Conservation (phyloP, 1,140 invertebrate species). For the Drosophila burlai region DNA sequence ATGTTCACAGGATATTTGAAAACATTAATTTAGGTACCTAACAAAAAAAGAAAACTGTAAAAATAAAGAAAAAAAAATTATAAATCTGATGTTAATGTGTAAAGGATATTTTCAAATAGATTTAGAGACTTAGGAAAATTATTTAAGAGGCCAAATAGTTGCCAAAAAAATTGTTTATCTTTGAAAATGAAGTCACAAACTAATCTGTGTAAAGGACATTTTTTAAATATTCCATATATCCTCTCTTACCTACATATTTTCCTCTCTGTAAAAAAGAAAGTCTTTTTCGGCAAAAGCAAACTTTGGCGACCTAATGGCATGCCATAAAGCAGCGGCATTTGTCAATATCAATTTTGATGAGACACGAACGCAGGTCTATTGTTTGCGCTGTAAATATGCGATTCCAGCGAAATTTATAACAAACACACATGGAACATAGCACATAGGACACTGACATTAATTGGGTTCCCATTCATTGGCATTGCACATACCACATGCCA, state of each 20-base stretch:
- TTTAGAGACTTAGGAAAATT: not conserved
- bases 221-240: not conserved
- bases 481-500: conserved; percentile 48
- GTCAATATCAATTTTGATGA: conserved; percentile 78
- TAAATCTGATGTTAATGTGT: too few relatives aligned
- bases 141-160: not conserved
- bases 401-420: conserved; percentile 60
- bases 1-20: not conserved
- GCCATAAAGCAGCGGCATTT: conserved; percentile 74
- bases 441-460: conserved; percentile 44
- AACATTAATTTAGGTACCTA: not conserved
- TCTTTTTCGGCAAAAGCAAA: conserved; percentile 49
- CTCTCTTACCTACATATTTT: not conserved
- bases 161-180: too few relatives aligned
- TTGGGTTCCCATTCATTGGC: conserved; percentile 43
- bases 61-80: not conserved
- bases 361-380: conserved; percentile 66
- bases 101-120: too few relatives aligned
- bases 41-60: not conserved
- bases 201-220: too few relatives aligned
- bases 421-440: conserved; percentile 13
- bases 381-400: conserved; percentile 63
- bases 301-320: conserved; percentile 69
- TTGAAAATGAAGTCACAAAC: too few relatives aligned
- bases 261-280: conserved; percentile 2